A percentile compares a stretch with the other conserved stretches of the same genome.
phyloP scores from a whole-genome alignment of 30 jellyfish, hydroid and myxozoan genomes.

The Morbakka virulenta region DNA sequence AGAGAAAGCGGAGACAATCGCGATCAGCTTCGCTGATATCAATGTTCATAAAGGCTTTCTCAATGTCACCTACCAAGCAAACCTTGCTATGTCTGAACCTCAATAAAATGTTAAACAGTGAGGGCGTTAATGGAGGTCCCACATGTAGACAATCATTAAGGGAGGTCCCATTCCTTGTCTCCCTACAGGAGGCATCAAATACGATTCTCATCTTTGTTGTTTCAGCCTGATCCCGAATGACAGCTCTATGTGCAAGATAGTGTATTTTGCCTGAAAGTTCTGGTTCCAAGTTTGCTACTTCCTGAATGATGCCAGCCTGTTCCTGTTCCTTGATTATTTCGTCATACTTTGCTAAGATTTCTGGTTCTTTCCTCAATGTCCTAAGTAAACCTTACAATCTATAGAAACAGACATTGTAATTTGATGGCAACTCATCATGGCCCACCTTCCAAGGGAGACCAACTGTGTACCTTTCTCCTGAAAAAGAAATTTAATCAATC shows the following conservation, averaged over 20 bases:
- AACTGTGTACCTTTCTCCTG: background rate
- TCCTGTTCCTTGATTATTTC: background rate
- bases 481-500: background rate
- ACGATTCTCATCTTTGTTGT: too few relatives aligned
- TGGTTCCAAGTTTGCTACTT: conserved; percentile 1
- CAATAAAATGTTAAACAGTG: background rate
- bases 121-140: conserved; percentile 36
- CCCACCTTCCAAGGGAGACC: conserved; percentile 1
- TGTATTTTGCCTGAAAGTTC: conserved; percentile 23
- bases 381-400: background rate
- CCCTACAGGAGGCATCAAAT: conserved; percentile 18
- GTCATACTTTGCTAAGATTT: background rate
- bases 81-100: background rate
- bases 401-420: background rate
- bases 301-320: background rate
- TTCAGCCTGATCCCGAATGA: too few relatives aligned
- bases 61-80: background rate
- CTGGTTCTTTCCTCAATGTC: background rate
- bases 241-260: conserved; percentile 54
- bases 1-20: background rate
- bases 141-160: conserved; percentile 45
- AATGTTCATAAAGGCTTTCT: background rate
- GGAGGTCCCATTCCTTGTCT: conserved; percentile 12
- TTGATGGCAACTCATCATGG: background rate
- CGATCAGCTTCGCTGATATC: background rate